These are phyloP conservation scores for Rhyacophila brunnea DNA, from an alignment of 1,140 invertebrate species.

Conservation along the genomic window DNA sequence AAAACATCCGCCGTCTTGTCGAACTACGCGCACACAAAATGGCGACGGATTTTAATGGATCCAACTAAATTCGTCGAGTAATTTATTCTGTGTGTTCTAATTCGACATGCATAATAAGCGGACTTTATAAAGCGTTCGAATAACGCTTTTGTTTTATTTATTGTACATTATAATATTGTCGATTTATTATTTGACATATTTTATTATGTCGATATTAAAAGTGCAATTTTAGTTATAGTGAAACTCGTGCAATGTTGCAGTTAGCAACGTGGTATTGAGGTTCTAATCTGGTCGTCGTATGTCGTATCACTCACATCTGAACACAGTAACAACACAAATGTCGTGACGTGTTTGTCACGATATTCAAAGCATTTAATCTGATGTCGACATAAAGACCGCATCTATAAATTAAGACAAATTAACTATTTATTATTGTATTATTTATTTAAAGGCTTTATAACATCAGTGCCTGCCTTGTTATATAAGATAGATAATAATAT, in stretches of 20 bases:
- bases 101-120: too few relatives aligned
- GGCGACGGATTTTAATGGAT: background rate
- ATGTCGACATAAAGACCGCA: slow-evolving; percentile 8
- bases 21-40: slow-evolving; percentile 6
- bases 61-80: too few relatives aligned
- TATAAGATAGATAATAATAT: slow-evolving; percentile 5
- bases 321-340: slow-evolving; percentile 21
- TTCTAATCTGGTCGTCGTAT: background rate
- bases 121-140: too few relatives aligned
- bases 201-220: too few relatives aligned
- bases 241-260: slow-evolving; percentile 22
- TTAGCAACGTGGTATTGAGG: slow-evolving; percentile 14
- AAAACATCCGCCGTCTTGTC: slow-evolving; percentile 6
- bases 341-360: slow-evolving; percentile 33
- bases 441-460: slow-evolving; percentile 15
- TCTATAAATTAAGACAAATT: slow-evolving; percentile 20
- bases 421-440: slow-evolving; percentile 31
- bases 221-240: too few relatives aligned
- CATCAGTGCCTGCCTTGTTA: slow-evolving; percentile 22
- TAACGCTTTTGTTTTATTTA: too few relatives aligned
- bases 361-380: slow-evolving; percentile 30
- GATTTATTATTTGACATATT: too few relatives aligned
- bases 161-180: too few relatives aligned
- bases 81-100: too few relatives aligned
- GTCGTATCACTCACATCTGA: slow-evolving; percentile 12